Percentiles rank a stretch among this genome's conserved stretches.
These are phyloP conservation scores for Micromys minutus DNA, from an alignment of 2,113 vertebrate species.

Conservation along the genomic window DNA sequence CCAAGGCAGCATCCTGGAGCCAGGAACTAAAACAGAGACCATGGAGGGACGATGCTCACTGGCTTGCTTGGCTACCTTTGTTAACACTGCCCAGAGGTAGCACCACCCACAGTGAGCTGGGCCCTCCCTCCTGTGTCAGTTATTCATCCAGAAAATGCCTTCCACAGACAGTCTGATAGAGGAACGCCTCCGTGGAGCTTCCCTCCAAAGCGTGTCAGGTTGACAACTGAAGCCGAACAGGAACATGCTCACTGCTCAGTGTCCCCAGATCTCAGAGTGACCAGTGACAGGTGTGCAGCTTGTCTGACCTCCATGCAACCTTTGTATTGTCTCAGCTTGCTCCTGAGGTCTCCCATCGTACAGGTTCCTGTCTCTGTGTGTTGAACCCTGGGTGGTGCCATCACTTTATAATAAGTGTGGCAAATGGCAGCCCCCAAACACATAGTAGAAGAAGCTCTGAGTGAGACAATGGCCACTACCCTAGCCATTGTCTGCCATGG, in stretches of 20 bases:
- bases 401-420: not conserved
- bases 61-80: not conserved
- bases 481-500: not conserved
- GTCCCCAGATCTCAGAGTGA: fast-evolving
- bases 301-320: not conserved
- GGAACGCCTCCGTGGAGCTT: not conserved
- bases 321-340: not conserved
- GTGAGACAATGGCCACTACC: too few relatives aligned
- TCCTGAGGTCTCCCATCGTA: not conserved
- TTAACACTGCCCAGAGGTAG: not conserved
- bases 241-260: fast-evolving
- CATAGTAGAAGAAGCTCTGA: not conserved
- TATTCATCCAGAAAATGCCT: not conserved
- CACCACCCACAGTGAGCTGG: not conserved
- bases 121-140: not conserved
- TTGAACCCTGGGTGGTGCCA: not conserved
- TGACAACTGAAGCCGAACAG: not conserved
- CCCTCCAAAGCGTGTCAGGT: not conserved
- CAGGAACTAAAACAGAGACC: not conserved
- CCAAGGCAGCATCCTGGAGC: not conserved
- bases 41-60: not conserved
- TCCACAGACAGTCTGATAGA: not conserved
- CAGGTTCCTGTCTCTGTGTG: not conserved
- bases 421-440: not conserved
- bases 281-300: not conserved